A percentile compares a stretch with the other conserved stretches of the same genome.
phyloP scores from a whole-genome alignment of 2,113 vertebrate species.

The Ctenodactylus gundi region DNA sequence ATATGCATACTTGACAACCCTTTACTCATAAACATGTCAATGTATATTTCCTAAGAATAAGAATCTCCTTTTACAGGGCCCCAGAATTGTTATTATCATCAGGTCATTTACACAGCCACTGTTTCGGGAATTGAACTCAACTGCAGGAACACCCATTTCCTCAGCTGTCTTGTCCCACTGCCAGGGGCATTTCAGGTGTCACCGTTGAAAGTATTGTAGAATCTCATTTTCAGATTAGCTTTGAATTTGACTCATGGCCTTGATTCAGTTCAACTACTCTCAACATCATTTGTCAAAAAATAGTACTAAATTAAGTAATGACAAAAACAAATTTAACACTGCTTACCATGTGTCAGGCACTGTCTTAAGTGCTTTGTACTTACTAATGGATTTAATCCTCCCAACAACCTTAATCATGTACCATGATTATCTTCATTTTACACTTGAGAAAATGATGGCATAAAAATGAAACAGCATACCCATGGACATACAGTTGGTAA shows the following conservation, averaged over 20 bases:
- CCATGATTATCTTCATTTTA: neutral
- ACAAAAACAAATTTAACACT: neutral
- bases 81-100: neutral
- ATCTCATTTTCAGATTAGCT: slow-evolving; percentile 11
- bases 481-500: neutral
- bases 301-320: neutral
- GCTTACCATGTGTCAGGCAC: neutral
- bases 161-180: neutral
- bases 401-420: neutral
- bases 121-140: neutral
- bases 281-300: neutral
- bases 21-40: neutral
- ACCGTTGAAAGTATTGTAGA: neutral
- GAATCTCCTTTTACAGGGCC: neutral
- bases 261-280: neutral
- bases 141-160: neutral
- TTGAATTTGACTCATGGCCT: neutral
- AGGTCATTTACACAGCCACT: neutral
- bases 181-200: neutral
- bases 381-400: neutral
- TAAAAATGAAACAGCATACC: neutral
- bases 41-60: slow-evolving; percentile 1
- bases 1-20: neutral
- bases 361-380: neutral
- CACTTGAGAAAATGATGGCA: neutral